Evolutionary conservation across 1,140 invertebrate genomes (phyloP), one percentile per base, ranked within the genome.

Genomic region (Lepidurus apus): DNA sequence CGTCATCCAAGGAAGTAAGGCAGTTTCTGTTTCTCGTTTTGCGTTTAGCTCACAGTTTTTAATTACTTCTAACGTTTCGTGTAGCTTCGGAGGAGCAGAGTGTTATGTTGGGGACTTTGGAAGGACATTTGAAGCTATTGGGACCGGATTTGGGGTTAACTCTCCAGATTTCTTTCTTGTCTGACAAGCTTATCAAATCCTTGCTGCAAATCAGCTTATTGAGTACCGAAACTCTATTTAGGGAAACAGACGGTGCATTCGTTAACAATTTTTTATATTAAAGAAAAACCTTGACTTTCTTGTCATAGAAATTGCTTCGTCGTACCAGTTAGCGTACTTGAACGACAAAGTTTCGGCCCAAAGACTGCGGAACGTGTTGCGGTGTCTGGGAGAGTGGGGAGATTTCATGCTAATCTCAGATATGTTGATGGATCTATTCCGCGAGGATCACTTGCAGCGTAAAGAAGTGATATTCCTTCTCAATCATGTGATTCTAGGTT

Each of bases 401-500:
- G 53, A 65, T 65, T 9, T 65, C 13, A 65, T 21, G 21, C 53
- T 65, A 7, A 17, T 65, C 6, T 7, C 53, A n/a, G 53, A 65
- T 65, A 6, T 65, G n/a, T 21, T 65, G 6, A 9, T 65, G 6
- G 53, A 65, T 65, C 13, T 65, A 4, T 65, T 65, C 21, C 53
- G 53, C 1, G 17, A 65, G 21, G 21, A 65, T 65, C 17, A 13
- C 1, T 65, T 65, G n/a, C 53, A 65, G 53, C 53, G 13, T 3
- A 65, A 65, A n/a, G 53, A 65, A 65, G 13, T 21, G 17, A 65
- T 65, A n/a, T 65, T 65, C 53, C 53, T 65, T 65, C 13, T 65
- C 17, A 65, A 21, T 65, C 53, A 65, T 21, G n/a, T 65, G 53
- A 65, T 65, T 65, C n/a, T 65, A 65, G 53, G 53, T 65, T n/a